These are phyloP conservation scores for Silurus lanzhouensis DNA, from an alignment of 2,797 vertebrate species.

Conservation along the genomic window DNA sequence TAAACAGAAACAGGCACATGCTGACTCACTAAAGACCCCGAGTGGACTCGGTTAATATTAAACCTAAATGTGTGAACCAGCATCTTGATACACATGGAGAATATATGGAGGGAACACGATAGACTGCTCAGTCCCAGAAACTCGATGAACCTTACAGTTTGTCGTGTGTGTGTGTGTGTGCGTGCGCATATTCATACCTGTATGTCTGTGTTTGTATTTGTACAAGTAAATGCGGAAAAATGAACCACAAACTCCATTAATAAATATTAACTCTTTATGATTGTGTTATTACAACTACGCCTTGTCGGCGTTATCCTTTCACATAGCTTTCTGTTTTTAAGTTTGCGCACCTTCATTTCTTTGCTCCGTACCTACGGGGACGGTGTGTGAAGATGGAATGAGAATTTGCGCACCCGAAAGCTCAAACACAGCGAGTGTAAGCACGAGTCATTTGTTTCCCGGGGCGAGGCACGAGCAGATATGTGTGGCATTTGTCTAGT, in stretches of 20 bases:
- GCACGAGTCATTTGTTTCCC: slow-evolving; percentile 78
- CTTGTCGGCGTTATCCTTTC: background rate
- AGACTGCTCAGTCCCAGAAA: slow-evolving; percentile 20
- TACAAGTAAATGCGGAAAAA: background rate
- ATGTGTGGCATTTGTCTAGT: slow-evolving; percentile 85
- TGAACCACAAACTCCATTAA: background rate
- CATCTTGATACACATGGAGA: slow-evolving; percentile 4
- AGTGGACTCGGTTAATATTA: slow-evolving; percentile 36
- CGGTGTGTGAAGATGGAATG: slow-evolving; percentile 19
- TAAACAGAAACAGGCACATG: slow-evolving; percentile 26
- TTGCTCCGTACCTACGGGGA: slow-evolving; percentile 11
- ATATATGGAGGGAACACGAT: background rate
- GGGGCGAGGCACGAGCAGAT: slow-evolving; percentile 78
- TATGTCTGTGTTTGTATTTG: background rate
- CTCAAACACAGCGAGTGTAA: slow-evolving; percentile 62
- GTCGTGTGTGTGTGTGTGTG: background rate
- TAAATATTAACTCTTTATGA: background rate
- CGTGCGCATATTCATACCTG: background rate
- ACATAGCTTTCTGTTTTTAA: background rate
- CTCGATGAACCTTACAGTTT: slow-evolving; percentile 5
- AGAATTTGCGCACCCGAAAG: slow-evolving; percentile 12
- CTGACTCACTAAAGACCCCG: slow-evolving; percentile 38
- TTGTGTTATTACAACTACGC: slow-evolving; percentile 1
- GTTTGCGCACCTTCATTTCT: background rate
- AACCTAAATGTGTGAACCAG: slow-evolving; percentile 46